phyloP scores from a whole-genome alignment of 2,888 invertebrate genomes.

The Phyllotreta striolata region DNA sequence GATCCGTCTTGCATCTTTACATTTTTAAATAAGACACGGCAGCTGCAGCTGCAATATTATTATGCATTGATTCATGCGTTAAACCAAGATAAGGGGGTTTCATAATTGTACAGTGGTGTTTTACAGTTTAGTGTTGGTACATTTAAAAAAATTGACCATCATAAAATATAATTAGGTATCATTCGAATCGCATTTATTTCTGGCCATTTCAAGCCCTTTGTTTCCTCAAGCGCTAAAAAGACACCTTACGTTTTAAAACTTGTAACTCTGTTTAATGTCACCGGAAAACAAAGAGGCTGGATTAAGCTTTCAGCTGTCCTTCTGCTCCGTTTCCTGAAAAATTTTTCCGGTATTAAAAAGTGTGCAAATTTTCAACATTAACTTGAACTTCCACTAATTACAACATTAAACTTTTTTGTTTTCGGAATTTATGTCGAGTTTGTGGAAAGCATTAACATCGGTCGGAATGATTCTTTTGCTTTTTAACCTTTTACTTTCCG shows the following conservation, averaged over 20 bases:
- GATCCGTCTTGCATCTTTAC: constrained; percentile 2
- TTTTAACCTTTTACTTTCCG: neutral
- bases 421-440: constrained; percentile 24
- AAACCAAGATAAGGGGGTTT: too few relatives aligned
- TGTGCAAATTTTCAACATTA: constrained; percentile 33
- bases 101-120: too few relatives aligned
- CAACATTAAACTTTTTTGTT: constrained; percentile 34
- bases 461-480: constrained; percentile 3
- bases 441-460: constrained; percentile 26
- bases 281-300: constrained; percentile 28
- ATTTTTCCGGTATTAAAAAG: constrained; percentile 35
- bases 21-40: constrained; percentile 3
- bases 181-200: too few relatives aligned
- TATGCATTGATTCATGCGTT: too few relatives aligned
- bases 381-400: constrained; percentile 36
- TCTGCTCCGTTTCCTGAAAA: constrained; percentile 30
- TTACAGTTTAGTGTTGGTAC: too few relatives aligned
- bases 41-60: constrained; percentile 2
- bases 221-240: constrained; percentile 13
- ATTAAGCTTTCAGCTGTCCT: constrained; percentile 32
- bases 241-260: constrained; percentile 22
- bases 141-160: too few relatives aligned
- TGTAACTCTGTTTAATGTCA: constrained; percentile 25
- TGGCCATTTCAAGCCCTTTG: too few relatives aligned
- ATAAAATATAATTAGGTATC: too few relatives aligned